Percentiles rank a stretch among this genome's conserved stretches.
Evolutionary conservation across 2,888 invertebrate species (phyloP).

Genomic region (Callinectes sapidus): DNA sequence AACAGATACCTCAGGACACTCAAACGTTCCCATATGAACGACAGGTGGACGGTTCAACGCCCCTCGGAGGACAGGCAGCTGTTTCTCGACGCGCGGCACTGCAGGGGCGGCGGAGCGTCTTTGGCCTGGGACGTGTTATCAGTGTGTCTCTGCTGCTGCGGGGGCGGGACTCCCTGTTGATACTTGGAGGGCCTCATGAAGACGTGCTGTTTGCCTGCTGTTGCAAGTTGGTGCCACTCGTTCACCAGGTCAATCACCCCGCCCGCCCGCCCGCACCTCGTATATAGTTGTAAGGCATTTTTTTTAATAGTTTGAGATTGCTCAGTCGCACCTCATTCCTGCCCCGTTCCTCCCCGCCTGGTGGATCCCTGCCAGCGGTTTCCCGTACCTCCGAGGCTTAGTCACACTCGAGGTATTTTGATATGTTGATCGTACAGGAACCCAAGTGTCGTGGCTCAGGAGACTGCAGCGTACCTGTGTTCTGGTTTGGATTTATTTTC

Average conservation of each 20-base stretch:
- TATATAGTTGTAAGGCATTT: conserved; percentile 15
- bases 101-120: conserved; percentile 14
- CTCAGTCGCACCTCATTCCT: not conserved
- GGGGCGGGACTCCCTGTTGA: not conserved
- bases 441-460: not conserved
- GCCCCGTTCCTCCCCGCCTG: not conserved
- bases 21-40: not conserved
- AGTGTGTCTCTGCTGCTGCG: not conserved
- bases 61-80: not conserved
- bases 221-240: not conserved
- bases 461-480: not conserved
- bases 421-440: conserved; percentile 4
- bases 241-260: conserved; percentile 30
- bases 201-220: not conserved
- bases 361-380: conserved; percentile 20
- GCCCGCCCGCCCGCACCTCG: not conserved
- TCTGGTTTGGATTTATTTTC: not conserved
- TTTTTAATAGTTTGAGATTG: not conserved
- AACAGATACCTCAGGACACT: not conserved
- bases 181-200: not conserved
- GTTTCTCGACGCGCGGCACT: not conserved
- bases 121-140: not conserved
- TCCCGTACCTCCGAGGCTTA: not conserved
- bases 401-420: conserved; percentile 1
- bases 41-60: not conserved